Conservation (phyloP, 2,888 invertebrate species). For the Aleiodes testaceus region DNA sequence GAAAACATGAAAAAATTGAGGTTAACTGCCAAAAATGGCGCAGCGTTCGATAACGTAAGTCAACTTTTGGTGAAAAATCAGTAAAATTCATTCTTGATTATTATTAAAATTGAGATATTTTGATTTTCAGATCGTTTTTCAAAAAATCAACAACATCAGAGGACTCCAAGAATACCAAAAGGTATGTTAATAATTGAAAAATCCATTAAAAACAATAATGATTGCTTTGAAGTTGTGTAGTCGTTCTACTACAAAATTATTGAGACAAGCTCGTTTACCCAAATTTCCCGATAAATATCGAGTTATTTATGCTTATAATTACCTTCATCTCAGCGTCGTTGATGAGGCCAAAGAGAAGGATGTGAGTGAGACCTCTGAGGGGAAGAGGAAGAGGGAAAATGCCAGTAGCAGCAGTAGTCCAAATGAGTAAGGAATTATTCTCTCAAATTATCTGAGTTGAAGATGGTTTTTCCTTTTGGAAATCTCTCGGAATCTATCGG, state of each 20-base stretch:
- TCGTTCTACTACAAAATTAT: constrained; percentile 48
- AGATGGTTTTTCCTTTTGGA: background rate
- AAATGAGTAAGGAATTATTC: constrained; percentile 51
- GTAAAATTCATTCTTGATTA: constrained; percentile 4
- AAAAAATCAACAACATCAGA: constrained; percentile 61
- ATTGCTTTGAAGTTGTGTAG: constrained; percentile 10
- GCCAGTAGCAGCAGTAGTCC: constrained; percentile 47
- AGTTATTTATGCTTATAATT: constrained; percentile 52
- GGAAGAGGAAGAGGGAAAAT: constrained; percentile 59
- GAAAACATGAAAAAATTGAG: constrained; percentile 29
- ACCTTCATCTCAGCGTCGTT: constrained; percentile 50
- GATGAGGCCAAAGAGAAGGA: constrained; percentile 40
- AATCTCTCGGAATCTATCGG: background rate
- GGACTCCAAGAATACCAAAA: constrained; percentile 51
- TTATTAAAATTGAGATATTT: constrained; percentile 15
- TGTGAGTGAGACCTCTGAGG: constrained; percentile 41
- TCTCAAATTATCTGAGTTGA: background rate
- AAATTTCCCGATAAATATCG: constrained; percentile 27
- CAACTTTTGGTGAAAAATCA: constrained; percentile 33
- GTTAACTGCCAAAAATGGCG: constrained; percentile 59
- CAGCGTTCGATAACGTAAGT: constrained; percentile 66
- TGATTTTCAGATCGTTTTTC: constrained; percentile 71
- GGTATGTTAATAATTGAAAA: constrained; percentile 56
- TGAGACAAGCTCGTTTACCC: constrained; percentile 45
- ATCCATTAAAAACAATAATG: constrained; percentile 37